A percentile compares a stretch with the other conserved stretches of the same genome.
Conservation (phyloP, 2,113 vertebrate species). For the Meles meles region DNA sequence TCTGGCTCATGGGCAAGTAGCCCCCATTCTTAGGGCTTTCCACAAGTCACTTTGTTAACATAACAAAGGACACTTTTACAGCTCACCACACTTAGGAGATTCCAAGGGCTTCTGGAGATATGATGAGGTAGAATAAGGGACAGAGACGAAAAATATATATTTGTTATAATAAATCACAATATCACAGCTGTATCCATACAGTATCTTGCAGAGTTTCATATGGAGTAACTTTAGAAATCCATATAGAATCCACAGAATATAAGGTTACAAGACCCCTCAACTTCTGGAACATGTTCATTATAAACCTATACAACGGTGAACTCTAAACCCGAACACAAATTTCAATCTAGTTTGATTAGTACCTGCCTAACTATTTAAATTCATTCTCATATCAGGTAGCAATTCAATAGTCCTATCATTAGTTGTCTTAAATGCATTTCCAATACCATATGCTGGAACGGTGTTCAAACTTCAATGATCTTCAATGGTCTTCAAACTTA, state of each 20-base stretch:
- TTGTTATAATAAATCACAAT: background rate
- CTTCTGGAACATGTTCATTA: background rate
- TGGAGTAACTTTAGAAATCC: background rate
- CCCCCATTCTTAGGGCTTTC: background rate
- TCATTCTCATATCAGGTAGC: background rate
- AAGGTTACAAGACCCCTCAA: background rate
- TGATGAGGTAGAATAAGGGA: background rate
- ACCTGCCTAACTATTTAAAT: background rate
- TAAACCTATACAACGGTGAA: background rate
- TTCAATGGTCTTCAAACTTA: background rate
- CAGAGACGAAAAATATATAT: background rate
- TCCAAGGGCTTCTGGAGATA: background rate
- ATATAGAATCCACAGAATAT: background rate
- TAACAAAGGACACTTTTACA: background rate
- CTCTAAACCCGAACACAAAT: background rate
- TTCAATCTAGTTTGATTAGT: background rate
- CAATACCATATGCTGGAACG: background rate
- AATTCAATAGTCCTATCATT: background rate
- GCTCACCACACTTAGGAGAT: background rate
- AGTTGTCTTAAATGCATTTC: background rate
- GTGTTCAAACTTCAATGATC: too few species aligned
- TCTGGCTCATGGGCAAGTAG: background rate
- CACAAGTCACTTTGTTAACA: background rate
- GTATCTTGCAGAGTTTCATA: background rate
- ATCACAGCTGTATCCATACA: background rate